A percentile compares a stretch with the other conserved stretches of the same genome.
Evolutionary conservation across 1,140 invertebrate genomes (phyloP).

Genomic region (Littorina saxatilis): DNA sequence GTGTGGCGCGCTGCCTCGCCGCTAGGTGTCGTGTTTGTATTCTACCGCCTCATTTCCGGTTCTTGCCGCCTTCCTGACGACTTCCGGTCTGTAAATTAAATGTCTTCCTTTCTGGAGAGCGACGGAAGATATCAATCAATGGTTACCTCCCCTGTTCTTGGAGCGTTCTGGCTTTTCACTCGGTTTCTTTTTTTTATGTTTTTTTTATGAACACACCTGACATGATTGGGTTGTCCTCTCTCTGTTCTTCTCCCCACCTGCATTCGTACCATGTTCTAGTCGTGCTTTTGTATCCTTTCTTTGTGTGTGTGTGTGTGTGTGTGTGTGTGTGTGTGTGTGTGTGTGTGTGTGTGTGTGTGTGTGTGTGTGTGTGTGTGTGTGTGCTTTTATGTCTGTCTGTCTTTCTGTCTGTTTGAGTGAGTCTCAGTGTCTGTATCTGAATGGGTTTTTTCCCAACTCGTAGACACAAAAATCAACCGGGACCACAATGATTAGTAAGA

Average conservation of each 20-base stretch:
- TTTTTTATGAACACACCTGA: not conserved
- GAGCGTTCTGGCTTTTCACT: not conserved
- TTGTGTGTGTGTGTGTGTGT: too few relatives aligned
- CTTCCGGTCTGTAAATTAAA: slow-evolving; percentile 35
- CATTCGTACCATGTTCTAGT: not conserved
- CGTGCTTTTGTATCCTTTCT: too few relatives aligned
- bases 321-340: too few relatives aligned
- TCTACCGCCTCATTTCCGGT: slow-evolving; percentile 32
- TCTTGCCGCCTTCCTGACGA: not conserved
- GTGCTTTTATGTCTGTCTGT: too few relatives aligned
- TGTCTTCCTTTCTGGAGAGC: not conserved
- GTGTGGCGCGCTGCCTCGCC: not conserved
- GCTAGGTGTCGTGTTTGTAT: slow-evolving; percentile 34
- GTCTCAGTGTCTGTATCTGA: too few relatives aligned
- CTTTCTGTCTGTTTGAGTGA: too few relatives aligned
- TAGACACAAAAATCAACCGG: too few relatives aligned
- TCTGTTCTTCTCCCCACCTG: not conserved
- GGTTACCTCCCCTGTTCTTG: not conserved
- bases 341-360: too few relatives aligned
- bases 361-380: too few relatives aligned
- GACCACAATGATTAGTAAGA: too few relatives aligned
- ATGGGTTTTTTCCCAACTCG: too few relatives aligned
- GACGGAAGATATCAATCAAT: slow-evolving; percentile 19
- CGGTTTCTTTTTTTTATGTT: not conserved
- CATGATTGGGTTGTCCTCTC: not conserved